Evolutionary conservation across 2,113 vertebrate genomes (phyloP).

Genomic region (Myrmecophaga tridactyla): DNA sequence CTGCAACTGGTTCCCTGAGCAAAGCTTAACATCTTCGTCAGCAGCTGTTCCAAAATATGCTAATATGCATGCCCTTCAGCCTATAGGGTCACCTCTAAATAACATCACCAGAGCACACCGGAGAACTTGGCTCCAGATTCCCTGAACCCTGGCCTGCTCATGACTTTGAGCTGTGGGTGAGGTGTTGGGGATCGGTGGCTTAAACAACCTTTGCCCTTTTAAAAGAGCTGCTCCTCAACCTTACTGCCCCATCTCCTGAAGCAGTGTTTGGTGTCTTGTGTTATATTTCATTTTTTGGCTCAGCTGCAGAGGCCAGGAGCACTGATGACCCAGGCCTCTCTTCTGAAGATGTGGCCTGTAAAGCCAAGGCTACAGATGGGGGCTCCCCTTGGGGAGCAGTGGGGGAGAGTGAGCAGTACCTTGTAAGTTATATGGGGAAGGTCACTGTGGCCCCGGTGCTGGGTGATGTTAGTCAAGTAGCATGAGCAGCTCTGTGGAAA

Average conservation of each 20-base stretch:
- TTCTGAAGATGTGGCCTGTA: neutral
- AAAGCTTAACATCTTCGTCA: slow-evolving; percentile 73
- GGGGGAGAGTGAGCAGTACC: neutral
- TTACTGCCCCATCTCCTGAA: neutral
- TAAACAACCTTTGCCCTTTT: neutral
- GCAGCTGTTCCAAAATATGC: slow-evolving; percentile 57
- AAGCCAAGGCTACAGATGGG: neutral
- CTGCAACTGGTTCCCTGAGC: slow-evolving; percentile 64
- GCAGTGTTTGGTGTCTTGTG: neutral
- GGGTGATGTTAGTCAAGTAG: neutral
- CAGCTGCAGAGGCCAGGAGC: neutral
- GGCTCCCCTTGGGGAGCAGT: neutral
- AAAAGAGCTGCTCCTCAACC: neutral
- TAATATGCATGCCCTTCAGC: slow-evolving; percentile 36
- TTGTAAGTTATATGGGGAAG: neutral
- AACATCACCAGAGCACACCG: neutral
- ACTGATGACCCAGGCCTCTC: neutral
- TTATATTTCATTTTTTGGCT: neutral
- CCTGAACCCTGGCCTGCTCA: neutral
- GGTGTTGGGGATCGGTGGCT: neutral
- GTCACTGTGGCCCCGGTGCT: neutral
- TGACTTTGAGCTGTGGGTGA: neutral
- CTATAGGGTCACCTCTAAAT: slow-evolving; percentile 50
- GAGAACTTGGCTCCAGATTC: neutral
- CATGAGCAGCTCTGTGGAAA: neutral